Evolutionary conservation across 1,140 invertebrate genomes (phyloP).

Genomic region (Drosophila kohkoa): DNA sequence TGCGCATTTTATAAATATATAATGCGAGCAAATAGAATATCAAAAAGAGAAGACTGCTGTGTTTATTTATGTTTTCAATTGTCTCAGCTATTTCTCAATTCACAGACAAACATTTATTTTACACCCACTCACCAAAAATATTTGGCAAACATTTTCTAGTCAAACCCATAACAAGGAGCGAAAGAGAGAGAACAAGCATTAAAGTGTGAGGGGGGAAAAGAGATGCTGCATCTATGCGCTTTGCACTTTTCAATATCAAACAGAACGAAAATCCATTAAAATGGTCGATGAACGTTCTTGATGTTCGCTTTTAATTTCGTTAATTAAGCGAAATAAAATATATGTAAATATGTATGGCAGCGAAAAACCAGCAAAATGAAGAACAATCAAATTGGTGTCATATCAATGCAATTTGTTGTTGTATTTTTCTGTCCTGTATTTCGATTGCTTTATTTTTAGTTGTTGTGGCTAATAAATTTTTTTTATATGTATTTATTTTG

Average conservation of each 20-base stretch:
- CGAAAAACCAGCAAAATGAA: conserved; percentile 13
- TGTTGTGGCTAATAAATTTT: conserved; percentile 28
- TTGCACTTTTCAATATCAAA: conserved; percentile 24
- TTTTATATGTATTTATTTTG: no score
- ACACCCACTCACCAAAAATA: conserved; percentile 28
- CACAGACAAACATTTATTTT: conserved; percentile 13
- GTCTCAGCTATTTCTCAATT: conserved; percentile 17
- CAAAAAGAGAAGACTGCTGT: conserved; percentile 2
- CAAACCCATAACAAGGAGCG: background rate
- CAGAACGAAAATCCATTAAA: conserved; percentile 24
- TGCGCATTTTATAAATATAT: conserved; percentile 4
- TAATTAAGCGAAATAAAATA: conserved; percentile 38
- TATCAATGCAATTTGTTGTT: conserved; percentile 45
- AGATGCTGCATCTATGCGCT: no score
- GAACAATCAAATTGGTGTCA: conserved; percentile 41
- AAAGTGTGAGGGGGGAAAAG: background rate
- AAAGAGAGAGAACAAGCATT: background rate
- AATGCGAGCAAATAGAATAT: no score
- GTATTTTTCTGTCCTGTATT: background rate
- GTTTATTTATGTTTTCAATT: conserved; percentile 22
- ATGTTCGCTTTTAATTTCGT: conserved; percentile 44
- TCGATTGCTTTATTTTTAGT: conserved; percentile 39
- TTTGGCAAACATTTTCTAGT: conserved; percentile 49
- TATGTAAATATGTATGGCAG: conserved; percentile 2
- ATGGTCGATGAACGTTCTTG: conserved; percentile 36